Conservation (phyloP, 2,113 vertebrate species). For the Tyto alba region DNA sequence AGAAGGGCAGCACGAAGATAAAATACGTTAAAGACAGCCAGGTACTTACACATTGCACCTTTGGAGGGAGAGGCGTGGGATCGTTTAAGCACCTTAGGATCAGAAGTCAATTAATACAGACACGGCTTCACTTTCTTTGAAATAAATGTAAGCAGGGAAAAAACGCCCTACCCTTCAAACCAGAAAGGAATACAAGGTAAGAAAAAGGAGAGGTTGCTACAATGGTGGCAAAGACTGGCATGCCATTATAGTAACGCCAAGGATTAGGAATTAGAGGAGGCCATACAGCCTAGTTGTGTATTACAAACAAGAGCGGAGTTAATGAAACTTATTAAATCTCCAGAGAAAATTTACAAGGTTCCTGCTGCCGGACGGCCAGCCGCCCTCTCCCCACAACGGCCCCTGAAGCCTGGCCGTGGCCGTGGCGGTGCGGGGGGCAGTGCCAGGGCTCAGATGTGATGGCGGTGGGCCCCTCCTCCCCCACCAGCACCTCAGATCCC, state of each 20-base stretch:
- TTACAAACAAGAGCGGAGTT: neutral
- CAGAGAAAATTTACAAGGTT: neutral
- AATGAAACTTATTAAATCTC: neutral
- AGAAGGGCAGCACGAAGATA: neutral
- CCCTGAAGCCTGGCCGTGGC: neutral
- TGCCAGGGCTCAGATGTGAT: accelerated
- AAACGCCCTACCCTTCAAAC: neutral
- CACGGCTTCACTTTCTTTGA: neutral
- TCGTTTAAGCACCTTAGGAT: neutral
- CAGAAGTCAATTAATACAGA: neutral
- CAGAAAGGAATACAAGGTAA: neutral
- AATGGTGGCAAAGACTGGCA: neutral
- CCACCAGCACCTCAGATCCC: neutral
- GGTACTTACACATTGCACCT: neutral
- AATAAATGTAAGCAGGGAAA: neutral
- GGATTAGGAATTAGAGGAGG: neutral
- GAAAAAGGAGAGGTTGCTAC: neutral
- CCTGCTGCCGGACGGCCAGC: neutral
- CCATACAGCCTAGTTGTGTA: neutral
- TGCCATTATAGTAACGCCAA: neutral
- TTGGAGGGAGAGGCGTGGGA: neutral
- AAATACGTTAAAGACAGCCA: neutral
- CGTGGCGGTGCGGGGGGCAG: neutral
- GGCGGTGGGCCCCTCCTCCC: accelerated
- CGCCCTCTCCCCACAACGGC: neutral